Percentiles rank a stretch among this genome's conserved stretches.
Evolutionary conservation across 2,797 vertebrate species (phyloP).

Genomic region (Numenius phaeopus): DNA sequence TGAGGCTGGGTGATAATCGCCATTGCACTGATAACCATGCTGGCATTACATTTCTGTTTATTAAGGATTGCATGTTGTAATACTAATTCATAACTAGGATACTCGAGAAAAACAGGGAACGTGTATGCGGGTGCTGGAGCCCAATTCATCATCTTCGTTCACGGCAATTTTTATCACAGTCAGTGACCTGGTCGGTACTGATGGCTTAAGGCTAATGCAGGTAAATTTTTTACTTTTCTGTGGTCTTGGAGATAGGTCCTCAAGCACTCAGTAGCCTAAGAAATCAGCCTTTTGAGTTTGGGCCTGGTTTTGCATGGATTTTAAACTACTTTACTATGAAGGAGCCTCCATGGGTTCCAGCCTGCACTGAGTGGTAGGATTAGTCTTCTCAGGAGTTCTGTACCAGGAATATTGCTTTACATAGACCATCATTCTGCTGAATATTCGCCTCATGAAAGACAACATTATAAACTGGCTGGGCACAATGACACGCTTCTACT

Average conservation of each 20-base stretch:
- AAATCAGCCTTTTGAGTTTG: constrained; percentile 23
- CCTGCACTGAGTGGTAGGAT: not conserved
- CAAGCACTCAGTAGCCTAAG: constrained; percentile 18
- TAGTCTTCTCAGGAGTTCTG: constrained; percentile 16
- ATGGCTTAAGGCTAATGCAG: not conserved
- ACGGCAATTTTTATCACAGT: not conserved
- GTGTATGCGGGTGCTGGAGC: not conserved
- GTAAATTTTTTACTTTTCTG: not conserved
- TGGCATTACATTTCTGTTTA: too few species aligned
- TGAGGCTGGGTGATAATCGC: not conserved
- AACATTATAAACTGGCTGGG: constrained; percentile 55
- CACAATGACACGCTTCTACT: constrained; percentile 43
- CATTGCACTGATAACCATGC: not conserved
- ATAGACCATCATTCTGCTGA: not conserved
- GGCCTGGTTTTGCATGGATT: not conserved
- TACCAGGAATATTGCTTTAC: constrained; percentile 29
- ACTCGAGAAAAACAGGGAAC: not conserved
- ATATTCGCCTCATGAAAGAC: constrained; percentile 47
- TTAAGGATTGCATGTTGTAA: not conserved
- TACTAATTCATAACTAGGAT: not conserved
- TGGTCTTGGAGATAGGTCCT: not conserved
- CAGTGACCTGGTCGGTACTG: not conserved
- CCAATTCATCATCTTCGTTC: not conserved
- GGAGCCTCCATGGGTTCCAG: not conserved
- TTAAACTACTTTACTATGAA: constrained; percentile 8